phyloP scores from a whole-genome alignment of 2,888 invertebrate species.

The Nymphalis polychloros region DNA sequence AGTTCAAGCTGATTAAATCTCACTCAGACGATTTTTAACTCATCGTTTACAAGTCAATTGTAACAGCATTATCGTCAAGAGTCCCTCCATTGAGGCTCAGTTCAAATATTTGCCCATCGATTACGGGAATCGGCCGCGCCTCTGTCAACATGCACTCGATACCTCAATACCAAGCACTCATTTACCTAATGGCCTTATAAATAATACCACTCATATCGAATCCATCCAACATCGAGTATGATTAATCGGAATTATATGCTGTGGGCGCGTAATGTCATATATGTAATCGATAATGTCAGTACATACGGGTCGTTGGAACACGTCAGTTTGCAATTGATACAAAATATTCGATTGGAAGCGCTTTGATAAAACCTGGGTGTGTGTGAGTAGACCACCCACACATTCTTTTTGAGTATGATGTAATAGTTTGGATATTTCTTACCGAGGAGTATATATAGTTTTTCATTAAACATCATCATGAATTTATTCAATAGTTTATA shows the following conservation, averaged over 20 bases:
- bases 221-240: slow-evolving; percentile 12
- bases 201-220: slow-evolving; percentile 11
- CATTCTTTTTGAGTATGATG: too few species aligned
- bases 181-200: slow-evolving; percentile 27
- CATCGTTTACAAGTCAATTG: neutral
- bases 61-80: neutral
- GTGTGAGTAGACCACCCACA: too few species aligned
- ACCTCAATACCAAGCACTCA: slow-evolving; percentile 24
- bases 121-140: slow-evolving; percentile 44
- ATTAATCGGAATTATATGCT: slow-evolving; percentile 18
- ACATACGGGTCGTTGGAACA: neutral
- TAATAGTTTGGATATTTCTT: too few species aligned
- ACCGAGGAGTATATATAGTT: too few species aligned
- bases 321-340: too few species aligned
- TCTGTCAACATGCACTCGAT: slow-evolving; percentile 40
- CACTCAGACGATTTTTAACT: neutral
- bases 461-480: too few species aligned
- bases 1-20: too few species aligned
- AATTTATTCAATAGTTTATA: too few species aligned
- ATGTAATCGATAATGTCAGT: slow-evolving; percentile 1
- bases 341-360: too few species aligned
- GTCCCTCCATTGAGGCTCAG: slow-evolving; percentile 9
- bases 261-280: slow-evolving; percentile 1
- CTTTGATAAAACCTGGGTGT: too few species aligned
- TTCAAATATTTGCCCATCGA: slow-evolving; percentile 43